Evolutionary conservation across 2,797 vertebrate species (phyloP).

Genomic region (Ispidina lecontei): DNA sequence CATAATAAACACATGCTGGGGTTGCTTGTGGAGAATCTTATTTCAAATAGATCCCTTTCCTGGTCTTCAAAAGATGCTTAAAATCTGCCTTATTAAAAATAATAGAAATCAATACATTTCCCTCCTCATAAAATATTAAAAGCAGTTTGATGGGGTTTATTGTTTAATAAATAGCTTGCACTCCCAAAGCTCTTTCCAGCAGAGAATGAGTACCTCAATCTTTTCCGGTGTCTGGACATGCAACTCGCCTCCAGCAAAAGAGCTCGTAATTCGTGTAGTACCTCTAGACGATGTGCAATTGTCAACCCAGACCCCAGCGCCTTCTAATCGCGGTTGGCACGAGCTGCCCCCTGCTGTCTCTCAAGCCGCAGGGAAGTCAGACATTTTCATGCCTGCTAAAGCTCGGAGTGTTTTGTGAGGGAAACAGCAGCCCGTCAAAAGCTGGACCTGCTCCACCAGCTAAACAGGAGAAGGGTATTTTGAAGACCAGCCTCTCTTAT

Average conservation of each 20-base stretch:
- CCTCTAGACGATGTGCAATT: background rate
- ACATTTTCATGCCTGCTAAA: background rate
- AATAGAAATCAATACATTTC: background rate
- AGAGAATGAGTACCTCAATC: background rate
- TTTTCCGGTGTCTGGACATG: background rate
- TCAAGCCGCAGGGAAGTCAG: background rate
- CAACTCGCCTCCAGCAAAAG: constrained; percentile 15
- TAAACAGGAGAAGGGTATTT: background rate
- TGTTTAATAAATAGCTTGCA: constrained; percentile 39
- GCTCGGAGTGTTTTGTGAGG: background rate
- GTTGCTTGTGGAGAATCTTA: background rate
- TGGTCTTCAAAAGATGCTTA: background rate
- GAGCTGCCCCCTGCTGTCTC: background rate
- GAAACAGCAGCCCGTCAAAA: background rate
- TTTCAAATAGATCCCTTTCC: background rate
- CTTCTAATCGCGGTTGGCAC: background rate
- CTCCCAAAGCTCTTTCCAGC: constrained; percentile 18
- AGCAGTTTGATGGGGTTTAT: background rate
- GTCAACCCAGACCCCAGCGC: background rate
- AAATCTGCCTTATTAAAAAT: background rate
- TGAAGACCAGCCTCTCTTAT: background rate
- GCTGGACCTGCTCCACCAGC: background rate
- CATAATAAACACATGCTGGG: constrained; percentile 30
- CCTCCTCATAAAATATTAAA: constrained; percentile 24
- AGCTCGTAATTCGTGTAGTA: accelerated